phyloP scores from a whole-genome alignment of 2,113 vertebrate species.

The Copsychus sechellarum region DNA sequence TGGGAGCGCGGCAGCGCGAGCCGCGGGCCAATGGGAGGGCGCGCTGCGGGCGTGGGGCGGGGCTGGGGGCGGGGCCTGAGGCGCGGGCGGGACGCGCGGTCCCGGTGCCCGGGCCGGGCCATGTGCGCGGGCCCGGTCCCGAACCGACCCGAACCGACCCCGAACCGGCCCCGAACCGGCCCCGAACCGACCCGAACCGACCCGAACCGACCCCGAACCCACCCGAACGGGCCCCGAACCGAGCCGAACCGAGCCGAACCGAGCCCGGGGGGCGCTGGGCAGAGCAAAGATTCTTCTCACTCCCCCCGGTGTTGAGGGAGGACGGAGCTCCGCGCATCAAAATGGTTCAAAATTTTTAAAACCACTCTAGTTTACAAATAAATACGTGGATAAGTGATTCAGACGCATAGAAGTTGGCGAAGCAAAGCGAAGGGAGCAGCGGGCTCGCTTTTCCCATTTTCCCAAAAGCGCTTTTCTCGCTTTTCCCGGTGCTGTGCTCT shows the following conservation, averaged over 20 bases:
- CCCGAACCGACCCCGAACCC: neutral
- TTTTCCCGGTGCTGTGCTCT: no score
- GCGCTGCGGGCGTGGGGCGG: neutral
- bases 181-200: neutral
- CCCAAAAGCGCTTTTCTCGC: no score
- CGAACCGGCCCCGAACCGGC: no score
- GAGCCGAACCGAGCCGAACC: no score
- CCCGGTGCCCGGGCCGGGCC: neutral
- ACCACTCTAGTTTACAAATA: fast-evolving
- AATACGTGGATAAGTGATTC: fast-evolving
- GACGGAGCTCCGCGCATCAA: neutral
- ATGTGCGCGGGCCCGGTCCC: neutral
- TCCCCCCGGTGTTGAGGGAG: neutral
- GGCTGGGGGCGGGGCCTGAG: neutral
- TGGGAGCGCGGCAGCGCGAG: no score
- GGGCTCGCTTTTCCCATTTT: no score
- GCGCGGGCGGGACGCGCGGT: neutral
- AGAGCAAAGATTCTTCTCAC: no score
- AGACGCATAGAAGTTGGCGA: fast-evolving
- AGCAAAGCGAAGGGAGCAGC: neutral
- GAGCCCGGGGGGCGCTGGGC: no score
- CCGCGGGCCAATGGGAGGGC: neutral
- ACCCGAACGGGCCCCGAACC: neutral
- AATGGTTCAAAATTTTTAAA: fast-evolving
- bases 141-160: neutral